A percentile compares a stretch with the other conserved stretches of the same genome.
Evolutionary conservation across 2,113 vertebrate genomes (phyloP).

Genomic region (Paramormyrops kingsleyae): DNA sequence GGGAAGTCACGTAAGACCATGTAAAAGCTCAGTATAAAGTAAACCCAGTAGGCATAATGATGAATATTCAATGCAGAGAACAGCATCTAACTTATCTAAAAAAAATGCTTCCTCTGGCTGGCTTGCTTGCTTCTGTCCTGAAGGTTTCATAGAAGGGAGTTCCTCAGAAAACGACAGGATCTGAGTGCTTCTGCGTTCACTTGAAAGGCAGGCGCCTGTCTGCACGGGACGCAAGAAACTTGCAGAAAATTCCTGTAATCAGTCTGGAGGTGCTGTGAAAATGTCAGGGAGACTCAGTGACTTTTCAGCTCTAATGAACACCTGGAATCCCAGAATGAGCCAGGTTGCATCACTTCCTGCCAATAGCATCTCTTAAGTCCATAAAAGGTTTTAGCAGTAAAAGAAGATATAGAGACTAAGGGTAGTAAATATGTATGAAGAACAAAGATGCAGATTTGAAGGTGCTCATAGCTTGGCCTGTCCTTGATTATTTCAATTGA

Average conservation of each 20-base stretch:
- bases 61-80: background rate
- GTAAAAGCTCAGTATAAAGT: background rate
- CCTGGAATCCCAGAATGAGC: background rate
- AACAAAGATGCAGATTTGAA: background rate
- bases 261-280: background rate
- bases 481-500: background rate
- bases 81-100: background rate
- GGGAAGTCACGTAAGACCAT: background rate
- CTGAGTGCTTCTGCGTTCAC: background rate
- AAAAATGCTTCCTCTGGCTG: background rate
- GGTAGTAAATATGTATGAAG: background rate
- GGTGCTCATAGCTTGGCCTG: background rate
- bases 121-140: background rate
- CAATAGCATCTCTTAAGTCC: background rate
- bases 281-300: background rate
- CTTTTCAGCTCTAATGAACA: background rate
- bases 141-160: background rate
- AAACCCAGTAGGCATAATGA: background rate
- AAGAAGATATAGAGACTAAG: background rate
- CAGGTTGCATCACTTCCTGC: background rate
- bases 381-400: background rate
- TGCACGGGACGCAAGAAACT: background rate
- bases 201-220: background rate
- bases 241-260: background rate
- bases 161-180: background rate